Conservation (phyloP, 1,140 invertebrate species). For the Orussus abietinus region DNA sequence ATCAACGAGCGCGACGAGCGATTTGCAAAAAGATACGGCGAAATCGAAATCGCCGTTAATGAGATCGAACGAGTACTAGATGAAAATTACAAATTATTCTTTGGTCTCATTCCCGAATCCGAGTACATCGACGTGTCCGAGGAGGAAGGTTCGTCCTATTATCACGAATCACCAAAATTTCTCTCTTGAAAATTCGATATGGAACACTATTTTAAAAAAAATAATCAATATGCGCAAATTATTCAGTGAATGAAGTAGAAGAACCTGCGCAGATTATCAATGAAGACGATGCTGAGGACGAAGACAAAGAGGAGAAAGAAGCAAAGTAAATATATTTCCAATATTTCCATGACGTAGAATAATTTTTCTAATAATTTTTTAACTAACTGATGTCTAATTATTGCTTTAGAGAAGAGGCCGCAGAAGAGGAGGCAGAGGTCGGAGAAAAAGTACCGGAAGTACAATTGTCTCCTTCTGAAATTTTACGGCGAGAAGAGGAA, state of each 20-base stretch:
- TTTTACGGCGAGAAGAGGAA: constrained; percentile 19
- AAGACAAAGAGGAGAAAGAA: too few species aligned
- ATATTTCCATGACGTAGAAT: too few species aligned
- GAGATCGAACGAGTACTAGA: constrained; percentile 59
- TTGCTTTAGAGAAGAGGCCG: too few species aligned
- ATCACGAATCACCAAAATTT: too few species aligned
- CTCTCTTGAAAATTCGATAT: too few species aligned
- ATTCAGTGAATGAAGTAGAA: too few species aligned
- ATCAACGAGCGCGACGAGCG: constrained; percentile 58
- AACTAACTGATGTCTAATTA: too few species aligned
- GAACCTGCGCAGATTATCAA: too few species aligned
- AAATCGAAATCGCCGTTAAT: constrained; percentile 55
- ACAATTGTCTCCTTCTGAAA: constrained; percentile 21
- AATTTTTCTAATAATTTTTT: constrained; percentile 1
- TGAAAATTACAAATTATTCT: constrained; percentile 64
- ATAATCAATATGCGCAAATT: too few species aligned
- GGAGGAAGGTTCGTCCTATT: too few species aligned
- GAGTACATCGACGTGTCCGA: constrained; percentile 31
- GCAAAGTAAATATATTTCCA: too few species aligned
- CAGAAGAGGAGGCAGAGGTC: constrained; percentile 6
- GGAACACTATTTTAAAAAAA: too few species aligned
- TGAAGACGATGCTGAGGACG: constrained; percentile 24
- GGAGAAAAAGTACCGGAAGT: constrained; percentile 15
- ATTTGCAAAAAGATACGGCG: constrained; percentile 54
- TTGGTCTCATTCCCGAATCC: constrained; percentile 46